phyloP scores from a whole-genome alignment of 2,797 vertebrate species.

The Sebastes nivosus region DNA sequence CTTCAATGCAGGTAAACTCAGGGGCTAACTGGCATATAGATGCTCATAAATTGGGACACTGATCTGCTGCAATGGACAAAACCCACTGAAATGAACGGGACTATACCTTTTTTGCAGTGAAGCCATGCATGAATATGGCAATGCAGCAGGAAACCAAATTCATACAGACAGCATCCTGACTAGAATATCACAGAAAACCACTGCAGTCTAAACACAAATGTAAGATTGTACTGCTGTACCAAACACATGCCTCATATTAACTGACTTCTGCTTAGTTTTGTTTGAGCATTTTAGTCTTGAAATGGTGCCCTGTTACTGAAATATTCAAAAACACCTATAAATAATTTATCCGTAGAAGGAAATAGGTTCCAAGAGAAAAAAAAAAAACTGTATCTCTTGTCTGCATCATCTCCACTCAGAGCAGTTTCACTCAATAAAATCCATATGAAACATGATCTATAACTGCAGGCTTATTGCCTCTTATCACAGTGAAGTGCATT shows the following conservation, averaged over 20 bases:
- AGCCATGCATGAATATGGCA: constrained; percentile 70
- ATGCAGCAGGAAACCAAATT: constrained; percentile 70
- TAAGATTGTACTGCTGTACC: constrained; percentile 5
- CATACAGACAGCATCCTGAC: constrained; percentile 61
- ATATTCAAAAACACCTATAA: constrained; percentile 83
- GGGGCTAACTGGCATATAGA: constrained; percentile 8
- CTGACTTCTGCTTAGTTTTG: constrained; percentile 57
- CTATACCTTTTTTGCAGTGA: constrained; percentile 57
- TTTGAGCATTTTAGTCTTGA: constrained; percentile 69
- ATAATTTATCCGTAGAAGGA: constrained; percentile 82
- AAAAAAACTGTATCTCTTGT: constrained; percentile 40
- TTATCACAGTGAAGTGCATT: not conserved
- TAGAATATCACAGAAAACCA: constrained; percentile 49
- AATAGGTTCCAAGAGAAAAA: constrained; percentile 73
- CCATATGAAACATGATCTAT: constrained; percentile 4
- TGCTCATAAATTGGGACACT: constrained; percentile 49
- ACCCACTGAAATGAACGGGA: constrained; percentile 40
- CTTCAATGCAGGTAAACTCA: constrained; percentile 59
- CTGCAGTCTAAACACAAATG: constrained; percentile 55
- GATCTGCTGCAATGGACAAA: constrained; percentile 59
- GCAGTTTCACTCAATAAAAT: constrained; percentile 31
- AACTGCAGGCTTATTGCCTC: constrained; percentile 8
- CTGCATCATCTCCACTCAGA: constrained; percentile 53
- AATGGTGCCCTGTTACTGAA: constrained; percentile 79
- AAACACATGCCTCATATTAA: constrained; percentile 10